A percentile compares a stretch with the other conserved stretches of the same genome.
phyloP scores from a whole-genome alignment of 2,888 invertebrate species.

The Troglohyphantes excavatus region DNA sequence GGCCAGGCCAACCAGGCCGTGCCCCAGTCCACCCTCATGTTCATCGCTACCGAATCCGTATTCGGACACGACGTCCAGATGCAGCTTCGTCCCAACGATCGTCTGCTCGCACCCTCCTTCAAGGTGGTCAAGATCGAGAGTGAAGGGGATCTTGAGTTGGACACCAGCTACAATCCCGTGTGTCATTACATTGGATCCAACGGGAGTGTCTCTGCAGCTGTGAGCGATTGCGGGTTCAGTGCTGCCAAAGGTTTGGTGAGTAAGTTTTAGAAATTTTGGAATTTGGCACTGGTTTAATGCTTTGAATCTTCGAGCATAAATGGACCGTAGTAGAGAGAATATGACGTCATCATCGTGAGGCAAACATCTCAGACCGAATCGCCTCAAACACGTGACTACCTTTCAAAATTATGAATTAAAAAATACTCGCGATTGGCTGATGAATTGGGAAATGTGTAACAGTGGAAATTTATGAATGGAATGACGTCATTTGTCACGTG shows the following conservation, averaged over 20 bases:
- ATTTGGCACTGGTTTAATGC: too few species aligned
- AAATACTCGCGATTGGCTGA: too few species aligned
- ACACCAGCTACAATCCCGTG: not conserved
- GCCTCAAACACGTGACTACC: too few species aligned
- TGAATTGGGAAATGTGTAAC: too few species aligned
- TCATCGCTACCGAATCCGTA: constrained; percentile 48
- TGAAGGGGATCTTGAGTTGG: not conserved
- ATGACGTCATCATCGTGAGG: too few species aligned
- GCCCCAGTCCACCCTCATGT: not conserved
- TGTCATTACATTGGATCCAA: constrained; percentile 66
- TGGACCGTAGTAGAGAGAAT: too few species aligned
- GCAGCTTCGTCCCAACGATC: constrained; percentile 56
- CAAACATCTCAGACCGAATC: too few species aligned
- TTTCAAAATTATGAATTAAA: too few species aligned
- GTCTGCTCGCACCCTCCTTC: constrained; percentile 54
- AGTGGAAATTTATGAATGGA: too few species aligned
- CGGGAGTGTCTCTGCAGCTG: constrained; percentile 46
- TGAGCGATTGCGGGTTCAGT: constrained; percentile 37
- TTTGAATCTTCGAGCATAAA: too few species aligned
- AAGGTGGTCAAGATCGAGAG: constrained; percentile 22
- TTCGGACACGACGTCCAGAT: constrained; percentile 68
- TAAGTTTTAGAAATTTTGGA: too few species aligned
- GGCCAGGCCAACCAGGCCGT: not conserved
- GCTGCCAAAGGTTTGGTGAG: constrained; percentile 52
- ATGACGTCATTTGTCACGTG: too few species aligned